Conservation (phyloP, 2,888 invertebrate genomes). For the Spodoptera picta region DNA sequence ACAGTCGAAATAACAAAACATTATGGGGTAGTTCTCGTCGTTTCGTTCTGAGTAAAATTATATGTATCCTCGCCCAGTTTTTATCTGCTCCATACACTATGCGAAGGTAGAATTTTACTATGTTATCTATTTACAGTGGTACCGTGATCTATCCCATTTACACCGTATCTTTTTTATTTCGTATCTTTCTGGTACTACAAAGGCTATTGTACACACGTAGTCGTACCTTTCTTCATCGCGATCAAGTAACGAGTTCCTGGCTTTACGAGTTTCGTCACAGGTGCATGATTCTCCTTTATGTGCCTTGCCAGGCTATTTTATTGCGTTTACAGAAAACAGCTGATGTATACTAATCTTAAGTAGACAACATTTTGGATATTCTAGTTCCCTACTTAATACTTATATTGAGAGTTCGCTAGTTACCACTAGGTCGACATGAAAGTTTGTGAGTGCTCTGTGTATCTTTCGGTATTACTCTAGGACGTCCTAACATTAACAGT, state of each 20-base stretch:
- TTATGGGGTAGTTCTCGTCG: background rate
- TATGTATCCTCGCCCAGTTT: constrained; percentile 2
- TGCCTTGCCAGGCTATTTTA: constrained; percentile 19
- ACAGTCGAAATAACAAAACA: too few species aligned
- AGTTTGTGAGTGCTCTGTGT: too few species aligned
- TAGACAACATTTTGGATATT: constrained; percentile 1
- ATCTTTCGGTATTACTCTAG: too few species aligned
- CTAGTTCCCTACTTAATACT: background rate
- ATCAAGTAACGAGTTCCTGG: constrained; percentile 45
- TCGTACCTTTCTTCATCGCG: constrained; percentile 13
- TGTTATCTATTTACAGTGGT: constrained; percentile 2
- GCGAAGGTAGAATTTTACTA: background rate
- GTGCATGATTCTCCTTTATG: constrained; percentile 35
- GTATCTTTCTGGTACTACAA: constrained; percentile 12
- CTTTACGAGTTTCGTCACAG: constrained; percentile 47
- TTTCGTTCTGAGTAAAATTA: constrained; percentile 11
- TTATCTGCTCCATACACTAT: too few species aligned
- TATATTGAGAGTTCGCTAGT: too few species aligned
- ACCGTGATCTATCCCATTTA: constrained; percentile 1
- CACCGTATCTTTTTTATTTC: constrained; percentile 20
- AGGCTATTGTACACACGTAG: constrained; percentile 14
- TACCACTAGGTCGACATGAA: too few species aligned
- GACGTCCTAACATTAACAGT: too few species aligned
- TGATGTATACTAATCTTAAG: constrained; percentile 9
- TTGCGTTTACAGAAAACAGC: constrained; percentile 17